Conservation (phyloP, 2,888 invertebrate genomes). For the Dryobota labecula region DNA sequence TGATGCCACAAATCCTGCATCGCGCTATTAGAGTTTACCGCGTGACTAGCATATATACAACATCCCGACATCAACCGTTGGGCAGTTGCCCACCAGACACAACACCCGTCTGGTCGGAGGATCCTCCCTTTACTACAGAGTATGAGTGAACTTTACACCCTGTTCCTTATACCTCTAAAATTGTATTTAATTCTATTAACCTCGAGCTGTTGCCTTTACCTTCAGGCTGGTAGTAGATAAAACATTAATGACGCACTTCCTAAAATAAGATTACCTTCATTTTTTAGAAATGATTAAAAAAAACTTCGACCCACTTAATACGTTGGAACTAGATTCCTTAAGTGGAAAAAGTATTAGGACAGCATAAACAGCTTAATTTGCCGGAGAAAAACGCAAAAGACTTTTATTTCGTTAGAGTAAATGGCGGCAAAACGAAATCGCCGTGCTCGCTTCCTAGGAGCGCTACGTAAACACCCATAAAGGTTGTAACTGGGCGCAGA, state of each 20-base stretch:
- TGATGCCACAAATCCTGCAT: no score
- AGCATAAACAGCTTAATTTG: constrained; percentile 55
- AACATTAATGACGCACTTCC: background rate
- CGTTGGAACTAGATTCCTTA: constrained; percentile 9
- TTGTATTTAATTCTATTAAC: background rate
- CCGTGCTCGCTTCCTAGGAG: constrained; percentile 60
- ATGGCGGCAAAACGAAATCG: constrained; percentile 60
- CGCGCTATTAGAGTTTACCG: no score
- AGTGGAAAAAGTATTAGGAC: constrained; percentile 28
- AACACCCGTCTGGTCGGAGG: no score
- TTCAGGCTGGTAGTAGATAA: background rate
- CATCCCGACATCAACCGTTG: no score
- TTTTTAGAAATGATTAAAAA: background rate
- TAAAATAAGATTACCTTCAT: background rate
- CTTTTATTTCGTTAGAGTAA: constrained; percentile 55
- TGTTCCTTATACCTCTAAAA: no score
- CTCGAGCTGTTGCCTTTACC: background rate
- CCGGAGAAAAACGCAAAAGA: constrained; percentile 29
- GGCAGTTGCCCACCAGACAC: no score
- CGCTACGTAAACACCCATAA: constrained; percentile 70
- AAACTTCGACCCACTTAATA: background rate
- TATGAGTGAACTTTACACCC: no score
- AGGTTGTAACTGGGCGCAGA: constrained; percentile 69
- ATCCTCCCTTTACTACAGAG: no score
- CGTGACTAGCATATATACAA: no score